These are phyloP conservation scores for Microtus oregoni DNA, from an alignment of 2,113 vertebrate genomes.

Conservation along the genomic window DNA sequence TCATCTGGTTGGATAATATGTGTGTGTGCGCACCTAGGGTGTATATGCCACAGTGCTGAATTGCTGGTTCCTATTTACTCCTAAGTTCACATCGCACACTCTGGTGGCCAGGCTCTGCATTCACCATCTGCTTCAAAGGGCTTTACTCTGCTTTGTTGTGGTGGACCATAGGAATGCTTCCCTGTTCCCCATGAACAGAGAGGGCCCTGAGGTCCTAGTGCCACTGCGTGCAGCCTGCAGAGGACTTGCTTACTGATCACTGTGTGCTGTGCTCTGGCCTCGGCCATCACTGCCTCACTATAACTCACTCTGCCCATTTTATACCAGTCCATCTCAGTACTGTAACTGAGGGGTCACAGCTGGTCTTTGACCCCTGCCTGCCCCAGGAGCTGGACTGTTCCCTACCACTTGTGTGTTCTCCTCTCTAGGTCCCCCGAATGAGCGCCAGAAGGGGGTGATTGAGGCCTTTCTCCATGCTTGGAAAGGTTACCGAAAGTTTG, in stretches of 20 bases:
- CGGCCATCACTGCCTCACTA: background rate
- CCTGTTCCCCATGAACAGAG: background rate
- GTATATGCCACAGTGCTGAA: background rate
- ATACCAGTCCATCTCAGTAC: background rate
- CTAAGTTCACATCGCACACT: background rate
- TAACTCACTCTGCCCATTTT: too few species aligned
- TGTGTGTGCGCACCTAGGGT: too few species aligned
- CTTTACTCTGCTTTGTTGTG: background rate
- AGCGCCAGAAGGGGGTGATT: conserved; percentile 90
- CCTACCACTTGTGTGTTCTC: background rate
- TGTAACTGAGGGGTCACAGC: background rate
- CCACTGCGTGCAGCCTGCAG: background rate
- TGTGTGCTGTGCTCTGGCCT: too few species aligned
- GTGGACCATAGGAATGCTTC: background rate
- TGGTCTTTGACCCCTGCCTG: background rate
- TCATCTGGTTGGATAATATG: background rate
- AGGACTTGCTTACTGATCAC: too few species aligned
- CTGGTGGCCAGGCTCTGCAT: too few species aligned
- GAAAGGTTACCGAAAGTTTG: conserved; percentile 93
- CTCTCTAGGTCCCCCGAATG: conserved; percentile 77
- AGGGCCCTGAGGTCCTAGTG: background rate
- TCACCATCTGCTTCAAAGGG: background rate
- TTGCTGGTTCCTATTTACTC: background rate
- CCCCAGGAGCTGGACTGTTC: background rate
- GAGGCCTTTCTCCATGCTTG: conserved; percentile 96